These are phyloP conservation scores for Ifrita kowaldi DNA, from an alignment of 2,113 vertebrate species.

Conservation along the genomic window DNA sequence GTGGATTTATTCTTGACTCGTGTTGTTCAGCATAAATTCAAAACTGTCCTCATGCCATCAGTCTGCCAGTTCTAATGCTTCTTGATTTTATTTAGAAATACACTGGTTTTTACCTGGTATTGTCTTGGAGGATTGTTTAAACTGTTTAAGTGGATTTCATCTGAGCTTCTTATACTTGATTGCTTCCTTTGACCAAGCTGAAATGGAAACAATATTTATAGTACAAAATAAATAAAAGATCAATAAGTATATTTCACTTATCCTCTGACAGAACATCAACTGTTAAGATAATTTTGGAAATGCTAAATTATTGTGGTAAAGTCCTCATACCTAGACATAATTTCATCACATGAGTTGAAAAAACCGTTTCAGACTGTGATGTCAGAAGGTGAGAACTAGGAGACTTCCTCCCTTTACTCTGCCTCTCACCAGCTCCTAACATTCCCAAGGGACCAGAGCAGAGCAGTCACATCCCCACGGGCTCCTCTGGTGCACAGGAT, in stretches of 20 bases:
- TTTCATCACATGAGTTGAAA: not conserved
- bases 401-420: not conserved
- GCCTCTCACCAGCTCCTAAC: not conserved
- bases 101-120: slow-evolving; percentile 82
- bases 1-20: not conserved
- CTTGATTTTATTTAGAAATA: not conserved
- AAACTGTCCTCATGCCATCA: not conserved
- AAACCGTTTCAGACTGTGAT: not conserved
- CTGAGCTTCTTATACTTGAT: slow-evolving; percentile 73
- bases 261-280: not conserved
- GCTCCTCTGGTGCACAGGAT: not conserved
- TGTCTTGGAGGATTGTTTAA: slow-evolving; percentile 76
- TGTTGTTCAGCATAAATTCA: not conserved
- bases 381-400: not conserved
- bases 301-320: not conserved
- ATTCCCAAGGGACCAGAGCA: not conserved
- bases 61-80: not conserved
- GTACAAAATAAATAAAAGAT: not conserved
- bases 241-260: not conserved
- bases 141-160: slow-evolving; percentile 77
- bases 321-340: not conserved
- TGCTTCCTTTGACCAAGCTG: slow-evolving; percentile 81
- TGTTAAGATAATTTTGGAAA: not conserved
- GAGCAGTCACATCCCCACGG: rapidly evolving
- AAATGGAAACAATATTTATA: slow-evolving; percentile 40